A percentile compares a stretch with the other conserved stretches of the same genome.
Evolutionary conservation across 2,888 invertebrate genomes (phyloP).

Genomic region (Erebia palarica): DNA sequence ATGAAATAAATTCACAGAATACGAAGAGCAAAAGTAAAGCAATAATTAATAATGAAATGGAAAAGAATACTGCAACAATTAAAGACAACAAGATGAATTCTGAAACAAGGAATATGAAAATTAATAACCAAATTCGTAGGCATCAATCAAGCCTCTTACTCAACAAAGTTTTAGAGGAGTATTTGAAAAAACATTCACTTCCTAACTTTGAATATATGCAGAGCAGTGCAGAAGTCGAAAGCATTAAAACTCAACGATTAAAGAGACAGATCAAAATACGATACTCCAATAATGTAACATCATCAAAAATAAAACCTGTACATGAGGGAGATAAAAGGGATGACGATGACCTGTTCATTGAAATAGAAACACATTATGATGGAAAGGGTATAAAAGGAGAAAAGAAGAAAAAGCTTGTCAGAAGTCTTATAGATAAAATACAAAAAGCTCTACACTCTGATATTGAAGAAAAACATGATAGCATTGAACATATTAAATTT

Average conservation of each 20-base stretch:
- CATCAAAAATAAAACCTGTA: conserved; percentile 40
- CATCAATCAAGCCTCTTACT: conserved; percentile 33
- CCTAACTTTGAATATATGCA: conserved; percentile 23
- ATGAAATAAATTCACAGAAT: not conserved
- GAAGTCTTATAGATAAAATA: conserved; percentile 66
- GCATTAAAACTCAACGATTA: conserved; percentile 47
- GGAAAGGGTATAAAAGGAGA: conserved; percentile 66
- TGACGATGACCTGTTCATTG: conserved; percentile 69
- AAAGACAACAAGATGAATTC: conserved; percentile 1
- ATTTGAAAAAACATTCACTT: conserved; percentile 32
- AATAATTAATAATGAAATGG: conserved; percentile 12
- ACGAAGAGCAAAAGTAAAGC: conserved; percentile 13
- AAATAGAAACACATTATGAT: conserved; percentile 75
- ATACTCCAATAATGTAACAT: conserved; percentile 45
- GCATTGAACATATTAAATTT: conserved; percentile 52
- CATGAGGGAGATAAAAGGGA: conserved; percentile 45
- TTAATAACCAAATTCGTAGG: conserved; percentile 6
- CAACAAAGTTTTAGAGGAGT: conserved; percentile 37
- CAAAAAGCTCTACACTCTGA: conserved; percentile 64
- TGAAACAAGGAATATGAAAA: not conserved
- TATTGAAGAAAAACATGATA: conserved; percentile 38
- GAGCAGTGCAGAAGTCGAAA: conserved; percentile 25
- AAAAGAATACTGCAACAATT: not conserved
- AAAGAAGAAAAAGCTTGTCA: conserved; percentile 65
- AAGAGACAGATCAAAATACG: conserved; percentile 65